Evolutionary conservation across 2,888 invertebrate genomes (phyloP).

Genomic region (Hydropsyche betteni): DNA sequence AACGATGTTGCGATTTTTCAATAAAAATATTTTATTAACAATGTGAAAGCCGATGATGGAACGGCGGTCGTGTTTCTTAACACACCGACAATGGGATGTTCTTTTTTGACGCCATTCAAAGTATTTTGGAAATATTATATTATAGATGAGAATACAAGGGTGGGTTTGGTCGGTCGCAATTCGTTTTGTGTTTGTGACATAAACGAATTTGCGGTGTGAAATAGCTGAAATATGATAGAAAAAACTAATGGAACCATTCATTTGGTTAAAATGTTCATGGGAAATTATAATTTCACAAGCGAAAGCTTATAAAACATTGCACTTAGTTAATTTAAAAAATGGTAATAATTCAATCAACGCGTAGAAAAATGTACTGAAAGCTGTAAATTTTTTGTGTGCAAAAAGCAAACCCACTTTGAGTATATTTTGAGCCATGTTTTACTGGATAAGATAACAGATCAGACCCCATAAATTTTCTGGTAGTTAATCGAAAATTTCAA

Average conservation of each 20-base stretch:
- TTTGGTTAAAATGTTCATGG: too few relatives aligned
- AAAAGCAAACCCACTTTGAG: background rate
- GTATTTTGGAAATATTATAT: too few relatives aligned
- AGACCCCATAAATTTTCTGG: background rate
- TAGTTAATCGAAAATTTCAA: constrained; percentile 1
- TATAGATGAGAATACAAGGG: too few relatives aligned
- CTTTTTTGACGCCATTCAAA: too few relatives aligned
- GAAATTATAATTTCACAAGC: too few relatives aligned
- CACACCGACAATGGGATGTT: constrained; percentile 7
- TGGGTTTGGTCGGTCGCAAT: too few relatives aligned
- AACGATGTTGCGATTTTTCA: too few relatives aligned
- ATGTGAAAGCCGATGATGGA: constrained; percentile 22
- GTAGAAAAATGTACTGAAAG: background rate
- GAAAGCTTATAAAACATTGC: too few relatives aligned
- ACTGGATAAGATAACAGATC: constrained; percentile 4
- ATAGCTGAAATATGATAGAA: background rate
- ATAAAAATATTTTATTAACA: background rate
- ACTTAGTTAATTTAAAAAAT: too few relatives aligned
- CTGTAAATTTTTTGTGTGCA: background rate
- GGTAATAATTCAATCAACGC: constrained; percentile 2
- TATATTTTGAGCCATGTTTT: background rate
- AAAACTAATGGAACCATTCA: background rate
- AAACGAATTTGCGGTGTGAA: background rate
- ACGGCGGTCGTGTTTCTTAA: constrained; percentile 10
- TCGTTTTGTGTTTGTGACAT: background rate